Conservation (phyloP, 2,888 invertebrate genomes). For the Dichetophora obliterata region DNA sequence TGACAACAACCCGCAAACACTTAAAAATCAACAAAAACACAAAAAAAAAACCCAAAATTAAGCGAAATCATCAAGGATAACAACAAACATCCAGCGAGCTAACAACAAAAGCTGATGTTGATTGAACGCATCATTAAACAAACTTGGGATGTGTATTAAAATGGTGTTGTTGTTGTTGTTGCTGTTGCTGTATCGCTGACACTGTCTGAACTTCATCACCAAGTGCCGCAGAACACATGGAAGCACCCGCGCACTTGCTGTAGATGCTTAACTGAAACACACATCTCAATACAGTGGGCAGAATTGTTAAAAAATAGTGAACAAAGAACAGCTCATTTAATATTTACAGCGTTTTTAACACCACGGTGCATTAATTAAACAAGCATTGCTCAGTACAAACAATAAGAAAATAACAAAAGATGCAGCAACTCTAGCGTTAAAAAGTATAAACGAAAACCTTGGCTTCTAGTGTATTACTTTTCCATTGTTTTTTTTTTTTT, state of each 20-base stretch:
- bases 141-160: slow-evolving; percentile 1
- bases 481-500: not conserved
- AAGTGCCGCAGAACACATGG: slow-evolving; percentile 15
- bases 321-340: not conserved
- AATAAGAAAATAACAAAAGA: not conserved
- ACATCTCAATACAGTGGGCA: not conserved
- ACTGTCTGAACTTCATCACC: not conserved
- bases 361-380: slow-evolving; percentile 28
- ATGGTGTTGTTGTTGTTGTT: slow-evolving; percentile 17
- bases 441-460: not conserved
- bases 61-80: not conserved
- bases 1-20: not conserved
- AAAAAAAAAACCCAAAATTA: not conserved
- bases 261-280: not conserved
- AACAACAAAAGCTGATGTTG: slow-evolving; percentile 12
- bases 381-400: not conserved
- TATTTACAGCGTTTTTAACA: not conserved
- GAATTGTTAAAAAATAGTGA: not conserved
- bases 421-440: not conserved
- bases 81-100: not conserved
- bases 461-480: not conserved
- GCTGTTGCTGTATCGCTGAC: not conserved
- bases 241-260: slow-evolving; percentile 26
- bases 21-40: not conserved
- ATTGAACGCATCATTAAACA: slow-evolving; percentile 31